Conservation (phyloP, 2,888 invertebrate species). For the Gymnosoma rotundatum region DNA sequence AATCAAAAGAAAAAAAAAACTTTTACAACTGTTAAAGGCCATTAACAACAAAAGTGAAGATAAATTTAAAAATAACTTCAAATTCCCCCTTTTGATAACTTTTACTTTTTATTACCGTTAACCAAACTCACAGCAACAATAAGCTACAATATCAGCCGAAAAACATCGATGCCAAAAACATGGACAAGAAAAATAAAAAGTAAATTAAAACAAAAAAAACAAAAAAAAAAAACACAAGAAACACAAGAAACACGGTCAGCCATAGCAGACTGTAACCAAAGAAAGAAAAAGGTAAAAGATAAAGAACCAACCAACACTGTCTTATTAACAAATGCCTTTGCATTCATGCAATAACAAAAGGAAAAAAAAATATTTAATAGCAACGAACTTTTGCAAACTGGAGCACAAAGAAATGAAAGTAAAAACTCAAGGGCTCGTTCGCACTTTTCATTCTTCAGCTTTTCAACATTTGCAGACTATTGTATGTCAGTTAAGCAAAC, state of each 20-base stretch:
- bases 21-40: constrained; percentile 36
- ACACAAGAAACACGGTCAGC: no score
- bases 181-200: constrained; percentile 7
- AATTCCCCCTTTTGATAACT: constrained; percentile 67
- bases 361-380: constrained; percentile 59
- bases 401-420: constrained; percentile 79
- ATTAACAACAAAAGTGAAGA: constrained; percentile 40
- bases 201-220: constrained; percentile 7
- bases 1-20: constrained; percentile 27
- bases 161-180: constrained; percentile 22
- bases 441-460: constrained; percentile 77
- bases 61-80: constrained; percentile 47
- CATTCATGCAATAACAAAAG: neutral
- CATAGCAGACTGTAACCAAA: constrained; percentile 7
- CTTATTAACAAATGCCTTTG: neutral
- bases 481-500: constrained; percentile 7
- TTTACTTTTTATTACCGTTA: constrained; percentile 69
- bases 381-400: constrained; percentile 70
- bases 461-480: constrained; percentile 33
- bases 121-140: constrained; percentile 30
- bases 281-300: constrained; percentile 24
- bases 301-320: constrained; percentile 1
- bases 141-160: constrained; percentile 13
- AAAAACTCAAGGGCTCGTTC: constrained; percentile 82
- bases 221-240: no score